Evolutionary conservation across 23 tunicate species (phyloP).

Genomic region (Trididemnum clinides): DNA sequence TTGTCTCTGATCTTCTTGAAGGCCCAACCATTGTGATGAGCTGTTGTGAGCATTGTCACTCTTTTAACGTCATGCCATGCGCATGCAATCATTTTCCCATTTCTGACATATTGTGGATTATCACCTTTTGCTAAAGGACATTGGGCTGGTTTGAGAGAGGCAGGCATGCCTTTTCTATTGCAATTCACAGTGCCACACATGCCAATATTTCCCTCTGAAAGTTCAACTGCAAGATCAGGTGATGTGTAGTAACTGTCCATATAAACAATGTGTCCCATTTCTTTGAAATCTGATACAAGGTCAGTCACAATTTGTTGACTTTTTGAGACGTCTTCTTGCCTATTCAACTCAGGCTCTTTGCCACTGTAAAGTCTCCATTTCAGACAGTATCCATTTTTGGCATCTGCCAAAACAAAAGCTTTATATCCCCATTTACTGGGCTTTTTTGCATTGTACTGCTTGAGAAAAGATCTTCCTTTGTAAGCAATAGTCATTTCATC

Average conservation of each 20-base stretch:
- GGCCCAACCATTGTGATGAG: slow-evolving; percentile 22
- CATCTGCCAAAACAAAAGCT: slow-evolving; percentile 38
- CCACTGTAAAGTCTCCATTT: slow-evolving; percentile 23
- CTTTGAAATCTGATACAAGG: slow-evolving; percentile 14
- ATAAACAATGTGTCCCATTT: slow-evolving; percentile 20
- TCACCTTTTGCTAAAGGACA: slow-evolving; percentile 32
- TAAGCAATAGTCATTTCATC: slow-evolving; percentile 33
- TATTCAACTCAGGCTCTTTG: slow-evolving; percentile 21
- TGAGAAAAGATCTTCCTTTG: slow-evolving; percentile 31
- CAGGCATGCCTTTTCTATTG: slow-evolving; percentile 42
- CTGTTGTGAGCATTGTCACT: slow-evolving; percentile 28
- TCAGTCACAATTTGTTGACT: slow-evolving; percentile 22
- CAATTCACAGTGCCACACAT: slow-evolving; percentile 32
- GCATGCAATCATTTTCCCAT: slow-evolving; percentile 13
- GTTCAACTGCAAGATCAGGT: slow-evolving; percentile 14
- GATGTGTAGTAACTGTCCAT: slow-evolving; percentile 41
- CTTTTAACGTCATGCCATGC: slow-evolving; percentile 44
- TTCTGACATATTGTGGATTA: slow-evolving; percentile 11
- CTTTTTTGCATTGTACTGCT: slow-evolving; percentile 30
- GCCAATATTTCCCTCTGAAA: slow-evolving; percentile 10
- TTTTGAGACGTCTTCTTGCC: slow-evolving; percentile 27
- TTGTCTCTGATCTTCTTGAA: slow-evolving; percentile 19
- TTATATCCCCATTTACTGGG: slow-evolving; percentile 30
- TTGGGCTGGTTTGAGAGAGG: slow-evolving; percentile 12
- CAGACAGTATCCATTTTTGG: slow-evolving; percentile 31